phyloP scores from a whole-genome alignment of 2,113 vertebrate species.

The Puma concolor region DNA sequence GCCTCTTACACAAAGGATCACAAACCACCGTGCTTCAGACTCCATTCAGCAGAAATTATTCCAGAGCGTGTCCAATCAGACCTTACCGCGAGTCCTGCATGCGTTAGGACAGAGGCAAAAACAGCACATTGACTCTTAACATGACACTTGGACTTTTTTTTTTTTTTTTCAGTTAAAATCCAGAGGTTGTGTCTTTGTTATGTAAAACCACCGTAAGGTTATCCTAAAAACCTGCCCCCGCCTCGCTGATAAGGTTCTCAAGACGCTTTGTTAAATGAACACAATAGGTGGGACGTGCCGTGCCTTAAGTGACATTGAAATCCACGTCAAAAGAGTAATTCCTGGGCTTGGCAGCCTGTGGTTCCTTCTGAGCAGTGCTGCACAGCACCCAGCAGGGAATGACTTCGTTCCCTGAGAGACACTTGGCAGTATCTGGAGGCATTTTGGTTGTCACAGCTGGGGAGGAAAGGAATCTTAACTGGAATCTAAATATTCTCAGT shows the following conservation, averaged over 20 bases:
- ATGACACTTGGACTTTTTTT: background rate
- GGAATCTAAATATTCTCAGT: rapidly evolving
- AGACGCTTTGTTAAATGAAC: background rate
- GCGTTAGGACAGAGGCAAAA: rapidly evolving
- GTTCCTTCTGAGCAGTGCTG: background rate
- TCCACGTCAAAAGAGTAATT: rapidly evolving
- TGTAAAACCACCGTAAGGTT: background rate
- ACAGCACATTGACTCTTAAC: background rate
- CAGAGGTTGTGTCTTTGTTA: background rate
- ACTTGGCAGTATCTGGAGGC: rapidly evolving
- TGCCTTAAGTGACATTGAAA: rapidly evolving
- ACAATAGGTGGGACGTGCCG: rapidly evolving
- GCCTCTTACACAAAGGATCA: background rate
- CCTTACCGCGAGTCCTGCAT: background rate
- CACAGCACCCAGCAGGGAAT: too few relatives aligned
- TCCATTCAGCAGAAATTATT: background rate
- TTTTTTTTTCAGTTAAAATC: background rate
- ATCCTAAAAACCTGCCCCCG: background rate
- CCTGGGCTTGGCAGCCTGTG: rapidly evolving
- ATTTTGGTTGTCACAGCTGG: background rate
- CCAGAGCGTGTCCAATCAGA: background rate
- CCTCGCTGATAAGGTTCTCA: rapidly evolving
- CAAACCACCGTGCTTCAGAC: rapidly evolving
- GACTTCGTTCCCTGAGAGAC: background rate
- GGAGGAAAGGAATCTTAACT: background rate